These are phyloP conservation scores for Chrysotoxum bicinctum DNA, from an alignment of 2,888 invertebrate genomes.

Conservation along the genomic window DNA sequence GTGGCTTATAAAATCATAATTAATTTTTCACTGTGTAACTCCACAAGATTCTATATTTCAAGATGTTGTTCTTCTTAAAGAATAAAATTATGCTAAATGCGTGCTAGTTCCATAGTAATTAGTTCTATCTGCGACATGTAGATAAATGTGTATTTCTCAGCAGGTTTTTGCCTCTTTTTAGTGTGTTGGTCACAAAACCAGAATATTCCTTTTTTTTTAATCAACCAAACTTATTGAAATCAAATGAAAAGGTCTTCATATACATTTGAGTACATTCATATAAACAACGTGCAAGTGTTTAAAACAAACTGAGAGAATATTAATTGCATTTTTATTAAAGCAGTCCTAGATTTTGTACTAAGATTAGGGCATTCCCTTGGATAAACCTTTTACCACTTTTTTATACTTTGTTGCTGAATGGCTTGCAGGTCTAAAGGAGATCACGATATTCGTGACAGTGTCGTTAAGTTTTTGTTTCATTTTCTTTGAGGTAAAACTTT, in stretches of 20 bases:
- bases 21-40: background rate
- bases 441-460: slow-evolving; percentile 69
- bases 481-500: background rate
- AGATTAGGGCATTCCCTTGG: slow-evolving; percentile 65
- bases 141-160: slow-evolving; percentile 37
- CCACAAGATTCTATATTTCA: background rate
- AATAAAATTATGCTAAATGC: slow-evolving; percentile 66
- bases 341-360: slow-evolving; percentile 64
- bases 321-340: slow-evolving; percentile 70
- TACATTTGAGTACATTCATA: background rate
- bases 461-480: slow-evolving; percentile 48
- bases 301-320: slow-evolving; percentile 59
- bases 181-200: background rate
- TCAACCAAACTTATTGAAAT: slow-evolving; percentile 13
- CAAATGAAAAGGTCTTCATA: background rate
- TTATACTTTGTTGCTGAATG: background rate
- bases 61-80: slow-evolving; percentile 22
- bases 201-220: slow-evolving; percentile 7
- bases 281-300: slow-evolving; percentile 15
- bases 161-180: background rate
- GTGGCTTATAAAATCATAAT: no score
- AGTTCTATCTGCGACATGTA: slow-evolving; percentile 64
- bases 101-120: slow-evolving; percentile 71
- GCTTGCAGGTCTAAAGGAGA: slow-evolving; percentile 26
- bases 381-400: background rate